Evolutionary conservation across 2,113 vertebrate species (phyloP).

Genomic region (Hydropotes inermis): DNA sequence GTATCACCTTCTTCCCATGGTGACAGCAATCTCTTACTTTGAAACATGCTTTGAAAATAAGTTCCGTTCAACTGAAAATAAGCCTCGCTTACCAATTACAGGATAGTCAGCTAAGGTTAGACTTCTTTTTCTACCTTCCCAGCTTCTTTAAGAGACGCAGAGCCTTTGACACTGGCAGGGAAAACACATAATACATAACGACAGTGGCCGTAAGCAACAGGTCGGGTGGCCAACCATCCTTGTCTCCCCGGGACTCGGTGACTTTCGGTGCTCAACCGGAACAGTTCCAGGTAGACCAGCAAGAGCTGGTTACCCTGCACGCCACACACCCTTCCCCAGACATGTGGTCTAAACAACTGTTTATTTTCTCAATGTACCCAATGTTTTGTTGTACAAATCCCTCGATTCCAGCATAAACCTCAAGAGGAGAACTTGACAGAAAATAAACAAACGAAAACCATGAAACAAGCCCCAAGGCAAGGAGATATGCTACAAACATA

Average conservation of each 20-base stretch:
- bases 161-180: background rate
- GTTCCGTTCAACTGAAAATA: background rate
- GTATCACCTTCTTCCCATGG: background rate
- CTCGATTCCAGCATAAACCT: background rate
- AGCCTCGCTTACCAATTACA: background rate
- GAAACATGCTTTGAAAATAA: background rate
- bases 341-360: background rate
- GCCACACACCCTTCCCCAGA: background rate
- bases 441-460: background rate
- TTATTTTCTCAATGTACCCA: background rate
- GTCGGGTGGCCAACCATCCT: background rate
- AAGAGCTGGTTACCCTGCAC: accelerated
- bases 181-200: background rate
- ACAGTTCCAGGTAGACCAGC: background rate
- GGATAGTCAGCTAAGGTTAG: background rate
- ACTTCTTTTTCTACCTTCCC: background rate
- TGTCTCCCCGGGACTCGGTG: background rate
- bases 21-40: background rate
- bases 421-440: background rate
- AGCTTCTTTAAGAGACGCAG: background rate
- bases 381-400: background rate
- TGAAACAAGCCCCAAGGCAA: background rate
- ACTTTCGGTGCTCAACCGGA: background rate
- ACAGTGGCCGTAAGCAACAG: background rate
- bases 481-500: background rate